phyloP scores from a whole-genome alignment of 2,113 vertebrate species.

The Centropus unirufus region DNA sequence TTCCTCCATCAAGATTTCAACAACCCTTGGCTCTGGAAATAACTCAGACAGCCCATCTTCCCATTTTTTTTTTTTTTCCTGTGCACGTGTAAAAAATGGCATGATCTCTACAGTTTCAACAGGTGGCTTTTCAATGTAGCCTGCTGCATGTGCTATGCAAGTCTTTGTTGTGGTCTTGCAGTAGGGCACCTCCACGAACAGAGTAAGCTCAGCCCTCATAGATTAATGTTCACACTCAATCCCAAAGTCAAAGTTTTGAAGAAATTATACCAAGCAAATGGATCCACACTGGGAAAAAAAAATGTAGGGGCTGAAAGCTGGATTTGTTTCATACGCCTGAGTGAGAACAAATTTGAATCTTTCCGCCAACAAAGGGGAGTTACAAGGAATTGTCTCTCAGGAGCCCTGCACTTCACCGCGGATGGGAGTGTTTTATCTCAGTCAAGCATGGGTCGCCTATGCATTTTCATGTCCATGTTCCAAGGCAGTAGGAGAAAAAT shows the following conservation, averaged over 20 bases:
- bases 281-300: not conserved
- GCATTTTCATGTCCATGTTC: not conserved
- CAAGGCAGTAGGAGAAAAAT: not conserved
- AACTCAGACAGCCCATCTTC: not conserved
- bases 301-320: not conserved
- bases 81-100: not conserved
- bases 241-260: not conserved
- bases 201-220: not conserved
- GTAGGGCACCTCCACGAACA: not conserved
- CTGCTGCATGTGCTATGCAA: not conserved
- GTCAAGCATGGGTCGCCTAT: not conserved
- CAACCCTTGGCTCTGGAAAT: slow-evolving; percentile 4
- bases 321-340: not conserved
- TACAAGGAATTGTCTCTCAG: not conserved
- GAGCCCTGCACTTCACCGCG: not conserved
- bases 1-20: slow-evolving; percentile 51
- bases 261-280: not conserved
- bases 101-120: not conserved
- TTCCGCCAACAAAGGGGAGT: slow-evolving; percentile 18
- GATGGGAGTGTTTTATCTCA: not conserved
- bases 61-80: not conserved
- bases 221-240: not conserved
- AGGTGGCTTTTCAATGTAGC: not conserved
- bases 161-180: not conserved
- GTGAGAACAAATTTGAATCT: slow-evolving; percentile 28